Evolutionary conservation across 2,888 invertebrate genomes (phyloP), one percentile per base, ranked within the genome.

Genomic region (Petrophora chlorosata): DNA sequence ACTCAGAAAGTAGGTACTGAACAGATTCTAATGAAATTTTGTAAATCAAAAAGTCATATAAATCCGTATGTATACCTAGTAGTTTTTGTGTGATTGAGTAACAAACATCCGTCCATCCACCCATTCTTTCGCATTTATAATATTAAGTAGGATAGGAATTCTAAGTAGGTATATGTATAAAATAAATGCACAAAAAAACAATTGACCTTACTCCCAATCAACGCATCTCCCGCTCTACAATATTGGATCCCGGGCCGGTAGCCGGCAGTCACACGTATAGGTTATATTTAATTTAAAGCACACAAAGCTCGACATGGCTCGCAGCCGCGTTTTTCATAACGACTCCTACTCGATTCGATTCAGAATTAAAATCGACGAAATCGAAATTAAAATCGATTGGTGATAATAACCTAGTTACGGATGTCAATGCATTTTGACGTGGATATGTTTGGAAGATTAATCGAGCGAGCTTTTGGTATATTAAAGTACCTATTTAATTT

Each of bases 251-350:
- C 72, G 61, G 59, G 67, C 69, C 73, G 74, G 71, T 73, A 67
- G 70, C 58, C 49, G 45, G 25, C 75, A 77, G 76, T 75, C 78
- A 34, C 34, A 79, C 76, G 71, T 74, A 78, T 71, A 67, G 70
- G 58, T 73, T 76, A 79, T 85, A 84, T 85, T 87, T 88, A 85
- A 87, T 87, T 86, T 84, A 79, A 84, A 79, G 72, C 76, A 80
- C 76, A 88, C 86, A 88, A 88, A 76, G 79, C 85, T 82, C 81
- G 80, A 82, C 79, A 81, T 79, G 85, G 76, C 81, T 81, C 76
- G 76, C 66, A 69, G 68, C 77, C 75, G 76, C 72, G 74, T 77
- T 79, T 79, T 76, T 78, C 76, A 78, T 78, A 80, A 79, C 76
- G 70, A 75, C 52, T 68, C 61, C 28, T 76, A 70, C 73, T 75